Base-by-base conservation (phyloP, 2,888 invertebrate genomes). In the Diarsia dahlii region DNA sequence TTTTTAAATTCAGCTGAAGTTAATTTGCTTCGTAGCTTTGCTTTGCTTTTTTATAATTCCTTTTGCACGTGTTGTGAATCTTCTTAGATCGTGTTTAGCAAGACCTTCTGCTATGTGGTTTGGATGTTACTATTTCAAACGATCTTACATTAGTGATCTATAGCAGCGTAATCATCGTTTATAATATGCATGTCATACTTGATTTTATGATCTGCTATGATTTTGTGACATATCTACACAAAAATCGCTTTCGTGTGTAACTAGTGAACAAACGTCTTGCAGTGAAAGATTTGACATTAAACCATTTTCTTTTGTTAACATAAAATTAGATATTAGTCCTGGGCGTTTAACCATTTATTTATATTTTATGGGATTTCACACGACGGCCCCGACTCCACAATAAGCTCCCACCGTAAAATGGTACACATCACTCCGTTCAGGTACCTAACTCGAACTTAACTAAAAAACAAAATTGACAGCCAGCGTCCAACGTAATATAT, bases 401-500 rank as follows among this genome's bases (percentile, higher is more conserved):
- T 92, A 91, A 91, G 87, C 90, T 91, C 90, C 90, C 90, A 91
- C 90, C 89, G 89, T 92, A 92, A 93, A 92, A 92, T 91, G 88
- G 89, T 91, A 92, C 89, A 91, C 92, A 91, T 90, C 92, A 90
- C 86, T 88, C 88, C 80, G 89, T 86, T 88, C 93, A 94, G 92
- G 93, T 93, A 93, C 88, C 90, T 71, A 82, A 70, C 87, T 90
- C 89, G 88, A 90, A 89, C 86, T 88, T 81, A 72, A 86, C 80
- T 73, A 89, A 87, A 94, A 94, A 94, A 92, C 89, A 86, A 92
- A 93, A 92, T 92, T 95, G 95, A 95, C 95, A 95, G 93, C 91
- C 90, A 92, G 88, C 91, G 91, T 91, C 93, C 93, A 90, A 94
- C 92, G 92, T 94, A 95, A 95, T 95, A 96, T 96, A 95, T 95